Conservation (phyloP, 2,888 invertebrate genomes). For the Toxonevra muliebris region DNA sequence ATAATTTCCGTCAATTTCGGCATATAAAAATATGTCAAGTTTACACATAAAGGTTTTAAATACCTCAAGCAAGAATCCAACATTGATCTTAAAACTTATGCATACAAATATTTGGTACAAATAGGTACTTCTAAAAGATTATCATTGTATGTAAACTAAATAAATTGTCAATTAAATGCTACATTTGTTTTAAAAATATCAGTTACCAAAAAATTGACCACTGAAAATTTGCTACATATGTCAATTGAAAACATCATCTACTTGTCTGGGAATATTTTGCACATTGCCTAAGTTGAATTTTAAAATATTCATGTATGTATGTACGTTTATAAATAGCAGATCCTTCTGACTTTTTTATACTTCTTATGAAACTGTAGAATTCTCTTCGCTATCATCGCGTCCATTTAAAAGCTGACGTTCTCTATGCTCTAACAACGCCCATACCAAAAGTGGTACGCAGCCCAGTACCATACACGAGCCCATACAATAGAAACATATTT, state of each 20-base stretch:
- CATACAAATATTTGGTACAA: too few relatives aligned
- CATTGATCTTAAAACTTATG: too few relatives aligned
- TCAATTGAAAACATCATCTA: neutral
- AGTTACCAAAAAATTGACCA: neutral
- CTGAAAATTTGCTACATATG: neutral
- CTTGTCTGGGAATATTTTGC: neutral
- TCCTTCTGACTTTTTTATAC: neutral
- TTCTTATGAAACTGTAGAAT: slow-evolving; percentile 56
- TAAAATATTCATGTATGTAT: too few relatives aligned
- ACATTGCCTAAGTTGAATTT: too few relatives aligned
- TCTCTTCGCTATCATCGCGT: slow-evolving; percentile 57
- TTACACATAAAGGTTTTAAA: too few relatives aligned
- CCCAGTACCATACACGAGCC: slow-evolving; percentile 80
- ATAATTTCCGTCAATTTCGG: too few relatives aligned
- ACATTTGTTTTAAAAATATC: neutral
- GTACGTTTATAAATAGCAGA: too few relatives aligned
- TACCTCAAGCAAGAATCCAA: too few relatives aligned
- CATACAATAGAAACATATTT: slow-evolving; percentile 79
- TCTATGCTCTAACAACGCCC: slow-evolving; percentile 59
- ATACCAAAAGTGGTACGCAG: slow-evolving; percentile 72
- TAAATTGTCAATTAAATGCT: neutral
- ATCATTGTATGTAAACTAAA: neutral
- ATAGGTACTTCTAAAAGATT: too few relatives aligned
- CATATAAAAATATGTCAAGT: too few relatives aligned
- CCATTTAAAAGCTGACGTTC: slow-evolving; percentile 55